A percentile compares a stretch with the other conserved stretches of the same genome.
phyloP scores from a whole-genome alignment of 2,888 invertebrate genomes.

The Athalia circularis region DNA sequence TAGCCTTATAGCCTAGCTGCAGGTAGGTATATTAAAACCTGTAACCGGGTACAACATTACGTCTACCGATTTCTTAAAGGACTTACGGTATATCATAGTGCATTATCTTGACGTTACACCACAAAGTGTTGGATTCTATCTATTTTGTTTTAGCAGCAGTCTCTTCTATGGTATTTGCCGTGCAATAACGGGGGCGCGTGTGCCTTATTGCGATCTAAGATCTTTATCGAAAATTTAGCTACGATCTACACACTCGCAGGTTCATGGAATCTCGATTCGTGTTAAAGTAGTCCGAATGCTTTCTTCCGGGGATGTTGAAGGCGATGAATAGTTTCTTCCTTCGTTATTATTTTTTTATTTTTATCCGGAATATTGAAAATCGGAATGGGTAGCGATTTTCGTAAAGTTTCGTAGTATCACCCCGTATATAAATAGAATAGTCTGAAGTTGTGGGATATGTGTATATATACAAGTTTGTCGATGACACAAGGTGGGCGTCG shows the following conservation, averaged over 20 bases:
- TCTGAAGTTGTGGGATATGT: not conserved
- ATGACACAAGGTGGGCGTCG: slow-evolving; percentile 62
- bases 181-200: slow-evolving; percentile 16
- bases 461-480: slow-evolving; percentile 46
- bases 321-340: not conserved
- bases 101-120: slow-evolving; percentile 34
- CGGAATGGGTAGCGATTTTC: not conserved
- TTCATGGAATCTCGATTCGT: slow-evolving; percentile 51
- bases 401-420: not conserved
- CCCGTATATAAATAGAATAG: slow-evolving; percentile 15
- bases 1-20: slow-evolving; percentile 43
- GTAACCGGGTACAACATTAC: not conserved
- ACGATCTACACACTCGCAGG: slow-evolving; percentile 58
- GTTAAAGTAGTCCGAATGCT: not conserved
- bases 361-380: no score
- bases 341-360: no score
- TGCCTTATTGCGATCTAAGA: slow-evolving; percentile 47
- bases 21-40: slow-evolving; percentile 34
- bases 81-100: slow-evolving; percentile 39
- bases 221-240: slow-evolving; percentile 46
- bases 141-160: no score
- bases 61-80: slow-evolving; percentile 31
- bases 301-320: not conserved
- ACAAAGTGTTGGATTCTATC: slow-evolving; percentile 39
- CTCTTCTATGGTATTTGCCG: no score